Evolutionary conservation across 2,888 invertebrate genomes (phyloP).

Genomic region (Sinelater perroti): DNA sequence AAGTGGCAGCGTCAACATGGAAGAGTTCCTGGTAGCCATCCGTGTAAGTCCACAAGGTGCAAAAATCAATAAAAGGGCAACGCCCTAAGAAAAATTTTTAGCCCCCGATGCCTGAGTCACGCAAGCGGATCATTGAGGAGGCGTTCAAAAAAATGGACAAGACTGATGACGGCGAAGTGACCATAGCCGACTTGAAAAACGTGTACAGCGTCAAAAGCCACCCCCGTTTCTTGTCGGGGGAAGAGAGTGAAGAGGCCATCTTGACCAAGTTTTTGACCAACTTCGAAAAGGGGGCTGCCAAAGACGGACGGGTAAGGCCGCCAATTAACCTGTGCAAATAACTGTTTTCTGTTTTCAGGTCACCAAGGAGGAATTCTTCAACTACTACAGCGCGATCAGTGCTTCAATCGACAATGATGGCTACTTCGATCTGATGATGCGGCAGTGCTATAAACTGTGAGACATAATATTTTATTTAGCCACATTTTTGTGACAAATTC

Average conservation of each 20-base stretch:
- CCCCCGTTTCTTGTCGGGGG: conserved; percentile 86
- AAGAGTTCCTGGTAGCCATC: conserved; percentile 85
- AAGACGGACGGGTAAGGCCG: conserved; percentile 79
- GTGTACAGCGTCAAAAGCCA: conserved; percentile 85
- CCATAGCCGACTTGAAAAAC: conserved; percentile 77
- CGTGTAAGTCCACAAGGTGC: conserved; percentile 82
- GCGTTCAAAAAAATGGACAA: conserved; percentile 89
- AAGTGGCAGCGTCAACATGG: conserved; percentile 83
- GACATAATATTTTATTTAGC: background rate
- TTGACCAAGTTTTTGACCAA: conserved; percentile 81
- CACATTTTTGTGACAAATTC: no score
- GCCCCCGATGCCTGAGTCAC: conserved; percentile 83
- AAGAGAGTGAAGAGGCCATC: conserved; percentile 83
- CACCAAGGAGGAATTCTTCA: conserved; percentile 90
- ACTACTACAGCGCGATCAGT: conserved; percentile 93
- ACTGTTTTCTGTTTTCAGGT: no score
- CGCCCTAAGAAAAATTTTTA: no score
- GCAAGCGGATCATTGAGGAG: conserved; percentile 77
- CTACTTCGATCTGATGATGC: conserved; percentile 95
- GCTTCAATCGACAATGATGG: conserved; percentile 94
- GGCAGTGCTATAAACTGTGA: conserved; percentile 89
- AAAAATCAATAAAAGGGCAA: no score
- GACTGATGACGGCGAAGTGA: conserved; percentile 84
- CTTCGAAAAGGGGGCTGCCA: conserved; percentile 79
- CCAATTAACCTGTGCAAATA: no score